phyloP scores from a whole-genome alignment of 92 coral and sea anemone genomes.

The Desmophyllum pertusum region DNA sequence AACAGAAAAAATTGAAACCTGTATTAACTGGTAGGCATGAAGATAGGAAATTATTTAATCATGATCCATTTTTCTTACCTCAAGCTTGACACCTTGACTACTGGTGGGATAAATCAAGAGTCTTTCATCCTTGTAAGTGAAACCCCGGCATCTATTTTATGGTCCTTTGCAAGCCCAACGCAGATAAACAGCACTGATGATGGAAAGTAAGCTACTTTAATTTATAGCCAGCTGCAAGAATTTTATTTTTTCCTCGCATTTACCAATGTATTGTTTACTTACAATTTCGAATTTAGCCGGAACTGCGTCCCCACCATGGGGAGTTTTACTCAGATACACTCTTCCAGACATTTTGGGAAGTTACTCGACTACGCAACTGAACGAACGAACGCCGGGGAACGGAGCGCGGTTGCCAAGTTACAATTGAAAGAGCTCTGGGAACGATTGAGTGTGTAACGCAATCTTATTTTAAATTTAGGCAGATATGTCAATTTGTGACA shows the following conservation, averaged over 20 bases:
- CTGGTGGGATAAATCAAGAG: constrained; percentile 77
- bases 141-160: constrained; percentile 68
- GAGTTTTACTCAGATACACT: constrained; percentile 65
- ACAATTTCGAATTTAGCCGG: constrained; percentile 89
- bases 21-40: neutral
- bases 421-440: too few species aligned
- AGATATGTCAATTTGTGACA: too few species aligned
- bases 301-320: constrained; percentile 16
- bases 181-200: constrained; percentile 83
- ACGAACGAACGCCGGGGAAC: neutral
- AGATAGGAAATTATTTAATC: neutral
- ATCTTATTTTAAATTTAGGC: too few species aligned
- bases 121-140: constrained; percentile 46
- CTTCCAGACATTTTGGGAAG: constrained; percentile 38
- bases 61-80: constrained; percentile 51
- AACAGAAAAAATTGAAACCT: neutral
- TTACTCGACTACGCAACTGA: neutral
- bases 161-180: constrained; percentile 70
- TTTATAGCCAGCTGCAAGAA: neutral
- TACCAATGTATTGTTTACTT: neutral
- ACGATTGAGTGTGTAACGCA: too few species aligned
- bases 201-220: too few species aligned
- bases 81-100: constrained; percentile 65
- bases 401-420: constrained; percentile 32
- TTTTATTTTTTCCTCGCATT: neutral